Conservation (phyloP, 2,113 vertebrate genomes). For the Haemorhous mexicanus region DNA sequence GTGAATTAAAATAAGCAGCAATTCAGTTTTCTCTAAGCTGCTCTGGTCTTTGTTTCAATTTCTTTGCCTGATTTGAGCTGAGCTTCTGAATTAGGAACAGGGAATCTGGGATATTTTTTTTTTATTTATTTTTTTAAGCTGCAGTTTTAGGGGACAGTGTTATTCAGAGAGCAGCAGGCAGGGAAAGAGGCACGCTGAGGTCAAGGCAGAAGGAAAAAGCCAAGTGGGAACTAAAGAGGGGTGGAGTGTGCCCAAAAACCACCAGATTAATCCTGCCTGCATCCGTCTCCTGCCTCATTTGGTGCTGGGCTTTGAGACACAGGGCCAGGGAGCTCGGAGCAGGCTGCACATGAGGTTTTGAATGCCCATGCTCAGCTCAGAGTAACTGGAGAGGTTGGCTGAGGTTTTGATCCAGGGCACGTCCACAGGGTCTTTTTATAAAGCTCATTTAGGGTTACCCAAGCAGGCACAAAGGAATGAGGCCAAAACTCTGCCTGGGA, state of each 20-base stretch:
- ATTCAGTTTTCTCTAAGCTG: neutral
- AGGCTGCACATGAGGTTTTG: neutral
- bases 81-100: constrained; percentile 42
- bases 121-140: neutral
- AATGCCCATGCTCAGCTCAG: rapidly evolving
- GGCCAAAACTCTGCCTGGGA: neutral
- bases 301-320: neutral
- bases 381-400: neutral
- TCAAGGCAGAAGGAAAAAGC: neutral
- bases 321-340: neutral
- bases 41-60: constrained; percentile 24
- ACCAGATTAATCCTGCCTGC: neutral
- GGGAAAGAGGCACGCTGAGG: neutral
- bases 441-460: rapidly evolving
- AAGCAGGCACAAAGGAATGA: neutral
- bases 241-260: neutral
- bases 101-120: neutral
- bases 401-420: neutral
- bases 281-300: neutral
- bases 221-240: neutral
- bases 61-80: constrained; percentile 43
- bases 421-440: neutral
- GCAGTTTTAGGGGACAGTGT: neutral
- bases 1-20: neutral
- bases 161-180: neutral